phyloP scores from a whole-genome alignment of 2,888 invertebrate species.

The Cephus spinipes region DNA sequence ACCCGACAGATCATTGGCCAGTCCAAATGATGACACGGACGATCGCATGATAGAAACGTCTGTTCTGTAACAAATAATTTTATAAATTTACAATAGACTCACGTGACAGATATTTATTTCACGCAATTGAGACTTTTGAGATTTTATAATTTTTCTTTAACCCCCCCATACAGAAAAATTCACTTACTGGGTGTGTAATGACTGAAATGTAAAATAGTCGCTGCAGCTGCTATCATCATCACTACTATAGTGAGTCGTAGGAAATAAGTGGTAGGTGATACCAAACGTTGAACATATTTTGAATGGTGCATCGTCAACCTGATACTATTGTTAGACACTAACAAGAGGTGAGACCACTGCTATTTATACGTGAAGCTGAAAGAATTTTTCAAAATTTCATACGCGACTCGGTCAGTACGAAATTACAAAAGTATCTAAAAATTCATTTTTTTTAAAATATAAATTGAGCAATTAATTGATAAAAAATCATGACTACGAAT shows the following conservation, averaged over 20 bases:
- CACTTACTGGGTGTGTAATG: conserved; percentile 62
- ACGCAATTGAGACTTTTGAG: background rate
- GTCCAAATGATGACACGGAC: conserved; percentile 81
- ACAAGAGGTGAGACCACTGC: conserved; percentile 40
- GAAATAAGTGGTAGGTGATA: conserved; percentile 44
- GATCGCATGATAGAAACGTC: conserved; percentile 79
- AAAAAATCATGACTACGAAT: background rate
- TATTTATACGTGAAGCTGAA: background rate
- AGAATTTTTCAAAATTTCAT: background rate
- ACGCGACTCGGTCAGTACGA: background rate
- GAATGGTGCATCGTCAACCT: conserved; percentile 50
- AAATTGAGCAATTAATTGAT: background rate
- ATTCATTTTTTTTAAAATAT: background rate
- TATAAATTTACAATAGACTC: background rate
- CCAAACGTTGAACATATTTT: conserved; percentile 32
- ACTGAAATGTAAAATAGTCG: conserved; percentile 59
- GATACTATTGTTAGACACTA: conserved; percentile 41
- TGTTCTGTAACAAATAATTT: conserved; percentile 73
- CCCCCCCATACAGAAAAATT: background rate
- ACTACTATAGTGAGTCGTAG: conserved; percentile 51
- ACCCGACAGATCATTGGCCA: conserved; percentile 86
- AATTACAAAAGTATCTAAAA: background rate
- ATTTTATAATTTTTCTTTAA: background rate
- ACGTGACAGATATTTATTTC: background rate
- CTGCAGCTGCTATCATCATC: conserved; percentile 55